phyloP scores from a whole-genome alignment of 2,888 invertebrate species.

The Clitarchus hookeri region DNA sequence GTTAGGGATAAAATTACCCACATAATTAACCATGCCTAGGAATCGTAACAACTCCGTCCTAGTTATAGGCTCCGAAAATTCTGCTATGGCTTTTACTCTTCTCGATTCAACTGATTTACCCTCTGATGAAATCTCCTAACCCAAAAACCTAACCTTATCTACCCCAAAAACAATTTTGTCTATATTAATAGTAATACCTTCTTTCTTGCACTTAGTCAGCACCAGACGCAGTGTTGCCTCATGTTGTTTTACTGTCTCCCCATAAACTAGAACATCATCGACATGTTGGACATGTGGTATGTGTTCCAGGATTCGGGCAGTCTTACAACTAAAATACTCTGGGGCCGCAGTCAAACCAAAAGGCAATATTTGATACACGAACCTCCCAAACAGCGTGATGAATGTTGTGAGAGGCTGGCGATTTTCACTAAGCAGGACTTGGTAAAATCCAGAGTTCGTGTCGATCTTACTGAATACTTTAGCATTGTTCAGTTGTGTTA shows the following conservation, averaged over 20 bases:
- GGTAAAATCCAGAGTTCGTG: background rate
- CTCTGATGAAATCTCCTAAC: background rate
- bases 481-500: background rate
- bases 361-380: background rate
- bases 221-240: background rate
- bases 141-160: background rate
- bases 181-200: background rate
- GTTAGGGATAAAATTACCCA: too few relatives aligned
- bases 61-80: background rate
- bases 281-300: background rate
- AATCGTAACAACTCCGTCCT: background rate
- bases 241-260: background rate
- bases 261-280: background rate
- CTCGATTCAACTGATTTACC: background rate
- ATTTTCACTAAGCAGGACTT: background rate
- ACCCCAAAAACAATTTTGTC: background rate
- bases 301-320: background rate
- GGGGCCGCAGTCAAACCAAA: background rate
- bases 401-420: background rate
- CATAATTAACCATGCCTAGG: background rate
- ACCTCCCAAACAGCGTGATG: background rate
- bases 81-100: background rate
- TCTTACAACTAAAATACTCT: conserved; percentile 1
- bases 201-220: background rate
- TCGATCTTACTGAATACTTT: background rate